Base-by-base conservation (phyloP, 2,888 invertebrate genomes). In the Lissocephala sabroskyi region DNA sequence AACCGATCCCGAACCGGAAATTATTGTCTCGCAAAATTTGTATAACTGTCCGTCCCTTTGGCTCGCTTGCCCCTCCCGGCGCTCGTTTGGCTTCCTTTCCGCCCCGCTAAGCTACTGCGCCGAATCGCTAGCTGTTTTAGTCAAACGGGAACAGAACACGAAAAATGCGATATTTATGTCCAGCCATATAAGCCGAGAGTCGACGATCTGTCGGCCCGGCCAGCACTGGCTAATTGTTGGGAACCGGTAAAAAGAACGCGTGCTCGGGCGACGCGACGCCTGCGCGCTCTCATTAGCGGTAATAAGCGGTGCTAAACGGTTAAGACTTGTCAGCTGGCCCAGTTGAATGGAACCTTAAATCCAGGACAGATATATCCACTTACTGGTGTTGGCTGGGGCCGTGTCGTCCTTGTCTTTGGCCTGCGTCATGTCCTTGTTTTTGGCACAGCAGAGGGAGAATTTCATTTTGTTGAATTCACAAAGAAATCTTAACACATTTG, bases 101-200 rank as follows among this genome's bases (percentile, higher is more conserved):
- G n/a, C n/a, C n/a, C n/a, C n/a, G n/a, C n/a, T n/a, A n/a, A n/a
- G n/a, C n/a, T n/a, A n/a, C n/a, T n/a, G n/a, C n/a, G n/a, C n/a
- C n/a, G n/a, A n/a, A n/a, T n/a, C n/a, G n/a, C n/a, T n/a, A n/a
- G n/a, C n/a, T n/a, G 18, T 43, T 61, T 63, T 44, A 56, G 76
- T 65, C 73, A 75, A 71, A 75, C 73, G 68, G 73, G 73, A 71
- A 74, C 59, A 61, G 29, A 14, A 28, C 7, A 45, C 35, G 28
- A 59, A 62, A 71, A 68, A 68, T 71, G 50, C 29, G 48, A 55
- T 62, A 77, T 65, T 77, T 74, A 68, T 75, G 74, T 68, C 65
- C 54, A 49, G 56, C 75, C 77, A 56, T 77, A 74, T 71, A 66
- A 49, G 70, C 36, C n/a, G n/a, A n/a, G n/a, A n/a, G n/a, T n/a